These are phyloP conservation scores for Pyrrhia umbra DNA, from an alignment of 2,888 invertebrate species.

Conservation along the genomic window DNA sequence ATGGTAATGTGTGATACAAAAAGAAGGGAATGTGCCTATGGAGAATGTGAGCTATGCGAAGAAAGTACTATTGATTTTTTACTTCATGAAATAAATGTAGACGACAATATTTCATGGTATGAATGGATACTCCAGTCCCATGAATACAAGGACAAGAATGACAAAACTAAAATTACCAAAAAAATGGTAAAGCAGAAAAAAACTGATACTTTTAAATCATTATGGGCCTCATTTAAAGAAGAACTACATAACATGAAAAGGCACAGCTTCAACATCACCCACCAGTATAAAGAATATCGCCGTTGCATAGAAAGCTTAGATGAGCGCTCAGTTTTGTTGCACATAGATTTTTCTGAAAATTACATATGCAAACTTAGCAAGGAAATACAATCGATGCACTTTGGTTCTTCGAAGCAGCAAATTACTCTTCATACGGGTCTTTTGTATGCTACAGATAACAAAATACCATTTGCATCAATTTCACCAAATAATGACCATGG, in stretches of 20 bases:
- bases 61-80: neutral
- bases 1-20: neutral
- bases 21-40: neutral
- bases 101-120: neutral
- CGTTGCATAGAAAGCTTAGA: neutral
- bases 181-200: neutral
- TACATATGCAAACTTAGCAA: neutral
- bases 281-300: constrained; percentile 6
- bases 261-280: neutral
- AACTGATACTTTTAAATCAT: neutral
- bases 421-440: constrained; percentile 3
- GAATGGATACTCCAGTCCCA: constrained; percentile 1
- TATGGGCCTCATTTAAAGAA: neutral
- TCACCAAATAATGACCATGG: neutral
- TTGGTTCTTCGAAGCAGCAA: neutral
- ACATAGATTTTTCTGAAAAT: constrained; percentile 15
- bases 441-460: neutral
- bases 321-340: neutral
- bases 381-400: constrained; percentile 15
- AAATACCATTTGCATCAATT: neutral
- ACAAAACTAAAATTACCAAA: neutral
- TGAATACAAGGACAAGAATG: neutral
- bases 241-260: constrained; percentile 2
- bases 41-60: neutral
- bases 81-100: neutral